Base-by-base conservation (phyloP, 2,888 invertebrate species). In the Xanthia togata region DNA sequence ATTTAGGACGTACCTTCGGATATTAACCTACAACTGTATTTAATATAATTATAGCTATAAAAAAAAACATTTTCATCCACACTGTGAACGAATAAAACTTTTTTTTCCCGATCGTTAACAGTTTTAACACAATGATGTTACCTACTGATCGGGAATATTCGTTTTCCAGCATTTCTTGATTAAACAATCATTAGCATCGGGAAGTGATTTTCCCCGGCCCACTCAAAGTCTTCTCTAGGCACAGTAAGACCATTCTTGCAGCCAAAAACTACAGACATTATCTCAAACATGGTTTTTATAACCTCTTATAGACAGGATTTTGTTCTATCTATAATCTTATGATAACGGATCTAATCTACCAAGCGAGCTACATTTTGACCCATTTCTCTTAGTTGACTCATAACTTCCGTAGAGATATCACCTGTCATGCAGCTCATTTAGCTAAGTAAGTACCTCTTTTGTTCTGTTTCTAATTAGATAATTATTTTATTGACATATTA, bases 341-440 rank as follows among this genome's bases (percentile, higher is more conserved):
- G 57, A 70, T 73, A 84, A 70, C 47, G 41, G 44, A 65, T 70
- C 55, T 83, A 50, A 81, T 81, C 64, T 79, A 60, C 11, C 59
- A 31, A 47, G 73, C 55, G 65, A 80, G 63, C 31, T 73, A 23
- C 31, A 35, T 62, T 38, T 65, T 70, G 81, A 81, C 70, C 67
- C 81, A 84, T 84, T 81, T 81, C 75, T 60, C 50, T 31, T 11
- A 41, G 47, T 75, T 73, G 50, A 80, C 65, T 80, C 69, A 80
- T 64, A 31, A 57, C 50, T 73, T 70, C 44, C 50, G n/a, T 9
- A 14, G n/a, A 62, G 50, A 74, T 84, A 73, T 50, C 35, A 35
- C 0, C 20, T 35, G n/a, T 35, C n/a, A 60, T 68, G 11, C n/a
- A 35, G 11, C 35, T 20, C 9, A 59, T 68, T 44, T 53, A 31